A percentile compares a stretch with the other conserved stretches of the same genome.
Conservation (phyloP, 2,888 invertebrate species). For the Chrysotoxum bicinctum region DNA sequence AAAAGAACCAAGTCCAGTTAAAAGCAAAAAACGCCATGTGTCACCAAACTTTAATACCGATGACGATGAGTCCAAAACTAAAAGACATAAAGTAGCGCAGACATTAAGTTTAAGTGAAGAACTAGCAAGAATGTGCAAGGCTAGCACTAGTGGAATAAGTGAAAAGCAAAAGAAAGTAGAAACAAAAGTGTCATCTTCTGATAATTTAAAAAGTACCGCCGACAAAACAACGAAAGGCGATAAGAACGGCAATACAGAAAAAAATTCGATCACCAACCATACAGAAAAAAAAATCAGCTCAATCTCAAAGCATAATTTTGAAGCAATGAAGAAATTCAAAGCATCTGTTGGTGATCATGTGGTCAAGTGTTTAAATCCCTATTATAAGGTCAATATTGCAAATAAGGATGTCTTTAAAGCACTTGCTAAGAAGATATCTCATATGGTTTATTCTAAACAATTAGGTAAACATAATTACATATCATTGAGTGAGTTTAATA, state of each 20-base stretch:
- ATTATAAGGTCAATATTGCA: constrained; percentile 79
- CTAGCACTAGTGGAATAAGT: background rate
- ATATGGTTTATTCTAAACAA: constrained; percentile 72
- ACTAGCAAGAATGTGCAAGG: constrained; percentile 10
- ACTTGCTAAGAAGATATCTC: constrained; percentile 78
- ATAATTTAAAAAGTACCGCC: background rate
- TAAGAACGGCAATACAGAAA: background rate
- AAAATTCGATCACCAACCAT: background rate
- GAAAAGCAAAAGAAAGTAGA: constrained; percentile 7
- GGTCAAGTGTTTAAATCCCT: constrained; percentile 77
- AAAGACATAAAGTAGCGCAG: background rate
- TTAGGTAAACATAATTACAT: constrained; percentile 31
- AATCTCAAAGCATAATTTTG: constrained; percentile 18
- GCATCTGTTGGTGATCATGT: constrained; percentile 74
- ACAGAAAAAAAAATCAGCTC: background rate
- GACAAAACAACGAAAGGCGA: background rate
- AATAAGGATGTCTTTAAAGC: constrained; percentile 79
- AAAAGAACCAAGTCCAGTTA: background rate
- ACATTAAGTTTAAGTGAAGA: constrained; percentile 28
- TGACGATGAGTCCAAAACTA: constrained; percentile 2
- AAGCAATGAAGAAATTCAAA: constrained; percentile 53
- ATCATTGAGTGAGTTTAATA: background rate
- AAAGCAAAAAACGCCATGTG: constrained; percentile 13
- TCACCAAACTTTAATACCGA: background rate
- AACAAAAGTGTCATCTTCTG: background rate